Evolutionary conservation across 2,113 vertebrate genomes (phyloP).

Genomic region (Amphiprion percula): DNA sequence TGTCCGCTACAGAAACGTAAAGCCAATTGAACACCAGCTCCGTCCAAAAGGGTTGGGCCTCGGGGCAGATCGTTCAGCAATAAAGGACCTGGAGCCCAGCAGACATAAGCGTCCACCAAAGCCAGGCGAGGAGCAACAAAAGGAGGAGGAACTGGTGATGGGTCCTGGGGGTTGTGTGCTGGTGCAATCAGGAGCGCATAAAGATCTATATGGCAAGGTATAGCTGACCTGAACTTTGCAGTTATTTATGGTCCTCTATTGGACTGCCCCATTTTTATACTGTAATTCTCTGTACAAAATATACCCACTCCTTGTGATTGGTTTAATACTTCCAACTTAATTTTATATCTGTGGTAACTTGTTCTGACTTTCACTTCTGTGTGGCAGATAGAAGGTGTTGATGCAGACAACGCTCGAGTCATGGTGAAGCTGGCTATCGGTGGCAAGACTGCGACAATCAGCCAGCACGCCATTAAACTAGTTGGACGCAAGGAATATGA

Average conservation of each 20-base stretch:
- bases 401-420: constrained; percentile 90
- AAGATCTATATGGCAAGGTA: constrained; percentile 91
- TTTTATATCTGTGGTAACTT: background rate
- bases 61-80: constrained; percentile 87
- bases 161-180: constrained; percentile 85
- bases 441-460: constrained; percentile 85
- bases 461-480: constrained; percentile 86
- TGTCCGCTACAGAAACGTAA: constrained; percentile 84
- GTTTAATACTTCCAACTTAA: background rate
- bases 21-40: constrained; percentile 86
- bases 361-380: background rate
- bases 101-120: constrained; percentile 74
- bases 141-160: constrained; percentile 85
- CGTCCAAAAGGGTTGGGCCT: constrained; percentile 92
- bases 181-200: constrained; percentile 87
- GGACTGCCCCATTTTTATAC: no score
- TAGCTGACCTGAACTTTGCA: background rate
- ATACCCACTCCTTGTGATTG: background rate
- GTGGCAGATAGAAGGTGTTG: constrained; percentile 89
- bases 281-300: no score
- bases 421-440: constrained; percentile 89
- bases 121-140: constrained; percentile 83
- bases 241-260: no score
- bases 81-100: constrained; percentile 82
- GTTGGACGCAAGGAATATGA: constrained; percentile 88